Evolutionary conservation across 2,888 invertebrate genomes (phyloP), one percentile per base, ranked within the genome.

Genomic region (Xylophagus ater): DNA sequence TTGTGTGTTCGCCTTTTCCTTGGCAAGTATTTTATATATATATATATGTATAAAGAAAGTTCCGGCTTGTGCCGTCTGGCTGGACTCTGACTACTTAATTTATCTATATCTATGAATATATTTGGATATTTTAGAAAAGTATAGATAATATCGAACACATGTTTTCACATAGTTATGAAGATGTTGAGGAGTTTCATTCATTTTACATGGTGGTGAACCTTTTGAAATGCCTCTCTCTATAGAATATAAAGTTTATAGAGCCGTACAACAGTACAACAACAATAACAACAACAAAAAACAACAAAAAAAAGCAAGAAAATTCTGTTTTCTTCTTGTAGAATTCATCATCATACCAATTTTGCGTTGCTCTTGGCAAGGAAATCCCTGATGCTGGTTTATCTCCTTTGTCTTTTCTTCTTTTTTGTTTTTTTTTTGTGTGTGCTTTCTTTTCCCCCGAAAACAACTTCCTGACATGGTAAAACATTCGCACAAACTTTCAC

Each of bases 401-500:
- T 23, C 17, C 25, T 17, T 14, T 13, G 31, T 14, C 9, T 31
- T 15, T 19, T 32, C 20, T 19, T 32, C 20, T 30, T 9, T 32
- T 23, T 2, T 21, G n/a, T n/a, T n/a, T n/a, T n/a, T n/a, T n/a
- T n/a, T n/a, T n/a, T n/a, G n/a, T n/a, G n/a, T n/a, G n/a, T n/a
- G n/a, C n/a, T n/a, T n/a, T n/a, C n/a, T n/a, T n/a, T n/a, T 30
- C 17, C 8, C 17, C 28, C 5, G 20, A 14, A 13, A 12, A 19
- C 34, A 20, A 13, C 21, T 13, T 19, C 26, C 30, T 28, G 12
- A 21, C 29, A 21, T 28, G 28, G 8, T 26, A 20, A 29, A 23
- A 31, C 37, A 31, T 37, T 31, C 37, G 37, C 31, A 24, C 37
- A 37, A 37, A 37, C 37, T 37, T 37, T 37, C 37, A 23, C 37